A percentile compares a stretch with the other conserved stretches of the same genome.
These are phyloP conservation scores for Drosophila willistoni DNA, from an alignment of 1,140 invertebrate species.

Conservation along the genomic window DNA sequence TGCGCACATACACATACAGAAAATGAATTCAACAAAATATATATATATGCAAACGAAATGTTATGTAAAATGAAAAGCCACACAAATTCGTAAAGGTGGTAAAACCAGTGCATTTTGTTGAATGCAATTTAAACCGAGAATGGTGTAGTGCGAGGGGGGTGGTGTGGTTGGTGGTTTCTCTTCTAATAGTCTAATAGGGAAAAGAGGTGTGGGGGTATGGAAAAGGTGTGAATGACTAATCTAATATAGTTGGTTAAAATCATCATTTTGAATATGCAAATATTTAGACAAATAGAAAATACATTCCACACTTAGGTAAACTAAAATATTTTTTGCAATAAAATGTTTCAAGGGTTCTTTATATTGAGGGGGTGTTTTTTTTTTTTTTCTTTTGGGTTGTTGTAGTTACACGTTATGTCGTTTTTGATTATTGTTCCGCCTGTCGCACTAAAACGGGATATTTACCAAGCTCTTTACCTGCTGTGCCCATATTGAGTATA, in stretches of 20 bases:
- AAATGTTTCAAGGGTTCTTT: neutral
- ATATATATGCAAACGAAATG: conserved; percentile 7
- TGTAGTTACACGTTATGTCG: conserved; percentile 55
- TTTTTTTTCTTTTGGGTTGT: conserved; percentile 39
- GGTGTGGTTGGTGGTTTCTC: neutral
- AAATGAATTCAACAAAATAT: conserved; percentile 11
- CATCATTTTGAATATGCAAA: conserved; percentile 43
- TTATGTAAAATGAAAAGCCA: conserved; percentile 12
- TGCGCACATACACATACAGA: neutral
- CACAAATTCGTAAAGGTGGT: neutral
- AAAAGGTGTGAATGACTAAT: conserved; percentile 12
- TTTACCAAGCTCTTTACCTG: conserved; percentile 98
- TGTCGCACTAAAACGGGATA: conserved; percentile 87
- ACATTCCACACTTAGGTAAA: conserved; percentile 46
- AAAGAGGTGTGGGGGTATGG: neutral
- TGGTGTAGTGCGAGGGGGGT: neutral
- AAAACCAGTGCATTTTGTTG: conserved; percentile 11
- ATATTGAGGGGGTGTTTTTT: conserved; percentile 18
- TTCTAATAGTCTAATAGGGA: conserved; percentile 1
- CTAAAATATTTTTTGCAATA: conserved; percentile 22
- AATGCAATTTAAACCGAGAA: neutral
- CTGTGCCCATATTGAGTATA: conserved; percentile 99
- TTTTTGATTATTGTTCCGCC: conserved; percentile 84
- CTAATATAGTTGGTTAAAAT: conserved; percentile 1
- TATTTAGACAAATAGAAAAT: conserved; percentile 38